phyloP scores from a whole-genome alignment of 2,797 vertebrate genomes.

The Falco berigora region DNA sequence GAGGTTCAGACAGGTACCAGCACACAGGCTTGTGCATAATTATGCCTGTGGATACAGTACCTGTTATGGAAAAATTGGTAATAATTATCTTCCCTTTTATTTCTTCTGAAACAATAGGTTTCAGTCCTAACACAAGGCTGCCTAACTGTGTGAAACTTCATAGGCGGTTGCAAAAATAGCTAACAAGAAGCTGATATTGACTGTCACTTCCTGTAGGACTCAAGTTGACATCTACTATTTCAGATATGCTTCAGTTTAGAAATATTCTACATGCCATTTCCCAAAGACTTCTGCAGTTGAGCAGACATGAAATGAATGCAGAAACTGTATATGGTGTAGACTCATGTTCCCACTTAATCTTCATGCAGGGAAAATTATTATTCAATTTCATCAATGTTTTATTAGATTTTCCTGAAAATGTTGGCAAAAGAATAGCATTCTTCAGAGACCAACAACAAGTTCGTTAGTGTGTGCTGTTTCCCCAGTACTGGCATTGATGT shows the following conservation, averaged over 20 bases:
- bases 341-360: neutral
- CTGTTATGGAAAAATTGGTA: neutral
- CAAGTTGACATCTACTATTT: neutral
- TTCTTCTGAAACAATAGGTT: neutral
- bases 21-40: neutral
- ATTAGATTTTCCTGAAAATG: conserved; percentile 17
- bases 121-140: neutral
- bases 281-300: neutral
- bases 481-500: neutral
- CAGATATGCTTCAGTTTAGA: neutral
- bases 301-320: neutral
- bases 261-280: neutral
- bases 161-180: neutral
- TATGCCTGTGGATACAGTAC: neutral
- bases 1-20: neutral
- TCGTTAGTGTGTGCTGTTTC: neutral
- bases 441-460: neutral
- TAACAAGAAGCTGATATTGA: neutral
- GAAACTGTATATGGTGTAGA: neutral
- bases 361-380: conserved; percentile 1
- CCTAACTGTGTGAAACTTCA: neutral
- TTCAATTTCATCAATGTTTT: conserved; percentile 15
- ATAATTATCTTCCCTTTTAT: neutral
- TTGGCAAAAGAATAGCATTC: neutral
- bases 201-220: conserved; percentile 1